Base-by-base conservation (phyloP, 2,888 invertebrate genomes). In the Zelleria hepariella region DNA sequence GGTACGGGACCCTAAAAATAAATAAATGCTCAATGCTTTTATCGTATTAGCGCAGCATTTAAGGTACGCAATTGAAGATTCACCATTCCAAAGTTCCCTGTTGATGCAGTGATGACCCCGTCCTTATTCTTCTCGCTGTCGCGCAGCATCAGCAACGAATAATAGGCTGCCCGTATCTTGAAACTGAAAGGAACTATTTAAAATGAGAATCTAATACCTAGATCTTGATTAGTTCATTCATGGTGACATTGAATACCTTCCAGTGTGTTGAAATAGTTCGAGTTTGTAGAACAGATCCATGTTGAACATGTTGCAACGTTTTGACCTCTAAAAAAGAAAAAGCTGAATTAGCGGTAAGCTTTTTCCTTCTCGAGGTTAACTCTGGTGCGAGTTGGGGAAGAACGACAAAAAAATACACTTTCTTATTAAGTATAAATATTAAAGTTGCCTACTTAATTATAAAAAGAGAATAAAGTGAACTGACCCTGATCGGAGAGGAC, bases 241-340 rank as follows among this genome's bases (percentile, higher is more conserved):
- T 42, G 15, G 32, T 2, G 10, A 42, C 1, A 15, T 42, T n/a
- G n/a, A n/a, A n/a, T 86, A 96, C 95, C 96, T 96, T 78, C 98
- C 98, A 23, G 98, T 98, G 65, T 90, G 92, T 80, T 98, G 98
- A 25, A 96, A 89, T 75, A 95, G 97, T 78, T 98, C 98, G 75
- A 96, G 96, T 84, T 98, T 98, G 70, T 98, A 86, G 78, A 92
- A 98, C 63, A 98, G 82, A 58, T 98, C 94, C 93, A 98, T 94
- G 56, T 93, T 95, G 57, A 94, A 91, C 58, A 90, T 76, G 7
- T 92, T 91, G 0, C 96, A 95, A 78, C 97, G 77, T 86, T 75
- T 93, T 0, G 96, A 95, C 84, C 86, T 92, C 97, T 98, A 42
- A 15, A 42, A 15, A 42, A 42, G n/a, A n/a, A n/a, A n/a, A n/a